phyloP scores from a whole-genome alignment of 2,797 vertebrate species.

The Heterohyrax brucei region DNA sequence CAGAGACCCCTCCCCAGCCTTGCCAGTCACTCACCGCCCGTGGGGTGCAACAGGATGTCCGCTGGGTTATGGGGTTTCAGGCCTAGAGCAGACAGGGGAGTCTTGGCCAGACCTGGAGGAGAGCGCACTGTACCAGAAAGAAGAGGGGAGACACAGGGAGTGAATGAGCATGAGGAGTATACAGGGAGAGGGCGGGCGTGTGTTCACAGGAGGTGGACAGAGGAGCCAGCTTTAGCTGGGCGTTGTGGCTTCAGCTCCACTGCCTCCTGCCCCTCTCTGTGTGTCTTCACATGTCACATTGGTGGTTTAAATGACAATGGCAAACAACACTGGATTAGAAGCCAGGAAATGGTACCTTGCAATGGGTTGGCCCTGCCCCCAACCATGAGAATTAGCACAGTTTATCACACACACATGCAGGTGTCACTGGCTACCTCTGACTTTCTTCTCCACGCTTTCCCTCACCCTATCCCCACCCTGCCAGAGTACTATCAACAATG shows the following conservation, averaged over 20 bases:
- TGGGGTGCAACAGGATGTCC: slow-evolving; percentile 95
- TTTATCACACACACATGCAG: rapidly evolving
- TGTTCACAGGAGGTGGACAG: not conserved
- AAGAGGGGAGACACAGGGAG: not conserved
- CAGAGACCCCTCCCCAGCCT: not conserved
- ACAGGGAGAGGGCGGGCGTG: rapidly evolving
- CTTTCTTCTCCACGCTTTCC: not conserved
- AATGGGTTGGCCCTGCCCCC: not conserved
- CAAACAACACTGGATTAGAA: not conserved
- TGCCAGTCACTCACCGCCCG: slow-evolving; percentile 93
- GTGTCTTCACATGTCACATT: not conserved
- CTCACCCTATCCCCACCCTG: not conserved
- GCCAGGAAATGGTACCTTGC: not conserved
- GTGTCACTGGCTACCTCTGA: not conserved
- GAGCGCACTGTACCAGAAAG: slow-evolving; percentile 93
- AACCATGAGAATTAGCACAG: not conserved
- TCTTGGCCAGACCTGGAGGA: slow-evolving; percentile 98
- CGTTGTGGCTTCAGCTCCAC: not conserved
- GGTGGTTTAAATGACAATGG: not conserved
- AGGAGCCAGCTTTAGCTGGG: not conserved
- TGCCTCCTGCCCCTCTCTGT: not conserved
- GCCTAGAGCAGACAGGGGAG: slow-evolving; percentile 97
- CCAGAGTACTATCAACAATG: not conserved
- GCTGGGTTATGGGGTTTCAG: slow-evolving; percentile 98
- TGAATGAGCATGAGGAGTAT: not conserved